Evolutionary conservation across 2,113 vertebrate species (phyloP).

Genomic region (Calyptommatus sinebrachiatus): DNA sequence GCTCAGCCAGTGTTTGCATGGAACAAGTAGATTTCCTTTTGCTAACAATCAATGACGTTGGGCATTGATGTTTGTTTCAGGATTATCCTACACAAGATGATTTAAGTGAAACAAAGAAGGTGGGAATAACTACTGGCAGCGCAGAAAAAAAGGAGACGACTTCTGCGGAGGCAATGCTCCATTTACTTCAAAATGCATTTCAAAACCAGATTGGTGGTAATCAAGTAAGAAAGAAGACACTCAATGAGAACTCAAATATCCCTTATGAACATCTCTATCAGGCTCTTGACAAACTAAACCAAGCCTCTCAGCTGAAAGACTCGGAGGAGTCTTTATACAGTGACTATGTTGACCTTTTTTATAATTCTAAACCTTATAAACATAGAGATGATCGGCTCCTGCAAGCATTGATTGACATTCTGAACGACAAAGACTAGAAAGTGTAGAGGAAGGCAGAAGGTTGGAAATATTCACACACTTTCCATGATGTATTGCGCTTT

Average conservation of each 20-base stretch:
- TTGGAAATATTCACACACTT: slow-evolving; percentile 65
- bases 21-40: not conserved
- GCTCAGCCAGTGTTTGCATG: not conserved
- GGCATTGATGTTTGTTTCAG: slow-evolving; percentile 66
- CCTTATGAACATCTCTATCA: slow-evolving; percentile 83
- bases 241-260: slow-evolving; percentile 68
- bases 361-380: slow-evolving; percentile 86
- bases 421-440: slow-evolving; percentile 76
- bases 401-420: slow-evolving; percentile 87
- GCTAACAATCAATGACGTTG: not conserved
- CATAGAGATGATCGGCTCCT: slow-evolving; percentile 92
- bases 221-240: slow-evolving; percentile 60
- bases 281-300: slow-evolving; percentile 86
- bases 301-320: slow-evolving; percentile 71
- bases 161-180: slow-evolving; percentile 78
- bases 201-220: slow-evolving; percentile 72
- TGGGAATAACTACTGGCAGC: slow-evolving; percentile 31
- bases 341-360: slow-evolving; percentile 90
- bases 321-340: slow-evolving; percentile 82
- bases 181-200: slow-evolving; percentile 86
- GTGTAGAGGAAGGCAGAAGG: slow-evolving; percentile 27
- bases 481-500: slow-evolving; percentile 48
- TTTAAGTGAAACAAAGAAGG: slow-evolving; percentile 45
- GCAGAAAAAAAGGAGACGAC: slow-evolving; percentile 52
- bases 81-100: slow-evolving; percentile 68